phyloP scores from a whole-genome alignment of 2,113 vertebrate genomes.

The Anolis carolinensis region DNA sequence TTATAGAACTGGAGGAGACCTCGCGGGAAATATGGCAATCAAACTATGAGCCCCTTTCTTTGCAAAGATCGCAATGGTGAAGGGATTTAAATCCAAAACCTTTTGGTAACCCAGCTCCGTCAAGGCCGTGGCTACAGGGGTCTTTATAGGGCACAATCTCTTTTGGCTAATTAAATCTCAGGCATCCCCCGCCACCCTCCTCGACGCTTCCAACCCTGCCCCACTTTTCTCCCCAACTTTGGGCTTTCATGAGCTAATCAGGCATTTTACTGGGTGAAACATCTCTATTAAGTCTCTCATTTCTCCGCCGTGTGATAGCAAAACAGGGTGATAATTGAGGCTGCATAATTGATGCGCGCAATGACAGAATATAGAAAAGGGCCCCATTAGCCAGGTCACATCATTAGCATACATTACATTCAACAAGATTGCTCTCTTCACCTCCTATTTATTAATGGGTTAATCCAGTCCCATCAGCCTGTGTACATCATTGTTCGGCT shows the following conservation, averaged over 20 bases:
- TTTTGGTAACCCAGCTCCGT: conserved; percentile 56
- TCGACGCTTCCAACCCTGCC: not conserved
- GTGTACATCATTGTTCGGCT: conserved; percentile 66
- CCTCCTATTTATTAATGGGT: conserved; percentile 75
- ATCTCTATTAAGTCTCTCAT: conserved; percentile 73
- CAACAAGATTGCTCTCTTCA: conserved; percentile 76
- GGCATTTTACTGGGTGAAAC: conserved; percentile 69
- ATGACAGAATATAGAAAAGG: conserved; percentile 73
- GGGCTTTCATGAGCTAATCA: conserved; percentile 75
- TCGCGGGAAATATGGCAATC: too few relatives aligned
- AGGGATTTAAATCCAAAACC: conserved; percentile 44
- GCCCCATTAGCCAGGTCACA: conserved; percentile 75
- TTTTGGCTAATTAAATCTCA: conserved; percentile 65
- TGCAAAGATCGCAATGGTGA: conserved; percentile 15
- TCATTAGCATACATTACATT: conserved; percentile 76
- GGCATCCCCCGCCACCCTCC: rapidly evolving
- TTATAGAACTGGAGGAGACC: too few relatives aligned
- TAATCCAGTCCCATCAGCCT: conserved; percentile 69
- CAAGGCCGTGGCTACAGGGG: conserved; percentile 60
- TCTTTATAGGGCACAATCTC: conserved; percentile 47
- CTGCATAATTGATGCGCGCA: conserved; percentile 71
- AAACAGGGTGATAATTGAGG: conserved; percentile 73
- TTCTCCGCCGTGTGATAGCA: conserved; percentile 68
- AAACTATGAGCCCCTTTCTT: not conserved
- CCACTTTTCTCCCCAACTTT: conserved; percentile 48